Percentiles rank a stretch among this genome's conserved stretches.
Conservation (phyloP, 2,888 invertebrate genomes). For the Trachelus stipa region DNA sequence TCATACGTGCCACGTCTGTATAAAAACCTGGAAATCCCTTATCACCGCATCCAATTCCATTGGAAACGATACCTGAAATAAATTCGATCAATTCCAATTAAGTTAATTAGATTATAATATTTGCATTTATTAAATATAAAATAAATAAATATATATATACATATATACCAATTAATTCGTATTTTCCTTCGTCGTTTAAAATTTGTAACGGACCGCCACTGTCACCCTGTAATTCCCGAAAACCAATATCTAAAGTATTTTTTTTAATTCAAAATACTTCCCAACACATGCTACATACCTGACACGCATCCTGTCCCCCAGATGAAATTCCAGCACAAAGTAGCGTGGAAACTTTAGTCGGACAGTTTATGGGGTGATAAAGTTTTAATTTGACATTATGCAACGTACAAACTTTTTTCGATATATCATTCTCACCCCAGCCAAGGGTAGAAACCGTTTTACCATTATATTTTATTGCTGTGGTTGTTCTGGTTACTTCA, state of each 20-base stretch:
- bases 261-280: constrained; percentile 11
- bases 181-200: constrained; percentile 26
- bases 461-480: constrained; percentile 25
- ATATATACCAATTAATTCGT: constrained; percentile 34
- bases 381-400: constrained; percentile 30
- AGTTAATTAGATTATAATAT: background rate
- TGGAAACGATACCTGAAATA: constrained; percentile 23
- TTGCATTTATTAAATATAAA: background rate
- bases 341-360: constrained; percentile 24
- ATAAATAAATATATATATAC: constrained; percentile 6
- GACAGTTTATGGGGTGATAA: constrained; percentile 28
- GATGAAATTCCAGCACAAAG: constrained; percentile 36
- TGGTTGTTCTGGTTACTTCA: constrained; percentile 11
- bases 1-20: constrained; percentile 35
- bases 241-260: constrained; percentile 7
- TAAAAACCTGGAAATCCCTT: constrained; percentile 63
- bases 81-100: background rate
- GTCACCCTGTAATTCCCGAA: constrained; percentile 32
- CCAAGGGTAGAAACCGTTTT: constrained; percentile 33
- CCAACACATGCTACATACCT: constrained; percentile 23
- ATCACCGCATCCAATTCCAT: constrained; percentile 70
- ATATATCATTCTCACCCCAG: constrained; percentile 39
- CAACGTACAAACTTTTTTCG: constrained; percentile 27
- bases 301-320: constrained; percentile 33
- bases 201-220: constrained; percentile 45